phyloP scores from a whole-genome alignment of 1,140 invertebrate genomes.

The Limonius californicus region DNA sequence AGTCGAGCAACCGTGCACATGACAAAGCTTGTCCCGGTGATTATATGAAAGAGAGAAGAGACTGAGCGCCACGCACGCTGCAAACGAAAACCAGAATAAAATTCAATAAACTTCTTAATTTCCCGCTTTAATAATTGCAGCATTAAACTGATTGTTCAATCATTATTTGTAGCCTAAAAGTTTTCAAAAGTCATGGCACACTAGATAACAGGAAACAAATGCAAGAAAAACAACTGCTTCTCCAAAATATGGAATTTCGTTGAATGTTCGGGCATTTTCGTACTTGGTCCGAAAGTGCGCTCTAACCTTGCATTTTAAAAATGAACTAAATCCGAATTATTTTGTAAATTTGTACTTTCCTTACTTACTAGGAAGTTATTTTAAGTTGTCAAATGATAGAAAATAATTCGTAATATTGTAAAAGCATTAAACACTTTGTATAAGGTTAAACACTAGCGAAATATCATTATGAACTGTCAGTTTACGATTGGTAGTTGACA shows the following conservation, averaged over 20 bases:
- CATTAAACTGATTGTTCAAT: background rate
- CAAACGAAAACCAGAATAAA: conserved; percentile 12
- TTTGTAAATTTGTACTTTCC: too few species aligned
- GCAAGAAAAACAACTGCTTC: background rate
- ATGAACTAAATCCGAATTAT: too few species aligned
- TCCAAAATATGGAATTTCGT: background rate
- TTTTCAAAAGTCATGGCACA: background rate
- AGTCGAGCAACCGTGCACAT: background rate
- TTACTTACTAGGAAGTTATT: too few species aligned
- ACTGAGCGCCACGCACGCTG: conserved; percentile 9
- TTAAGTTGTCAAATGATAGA: too few species aligned
- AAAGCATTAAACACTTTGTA: too few species aligned
- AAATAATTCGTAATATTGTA: too few species aligned
- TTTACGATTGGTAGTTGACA: too few species aligned
- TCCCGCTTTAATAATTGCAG: background rate
- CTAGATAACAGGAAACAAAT: background rate
- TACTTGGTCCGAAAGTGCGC: background rate
- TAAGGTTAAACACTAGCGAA: too few species aligned
- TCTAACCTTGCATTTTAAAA: background rate
- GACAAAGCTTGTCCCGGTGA: background rate
- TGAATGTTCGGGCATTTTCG: background rate
- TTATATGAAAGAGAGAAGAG: background rate
- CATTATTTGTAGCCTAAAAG: background rate
- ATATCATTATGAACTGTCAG: too few species aligned
- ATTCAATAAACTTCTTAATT: conserved; percentile 3